These are phyloP conservation scores for Apogon talboti DNA, from an alignment of 2,797 vertebrate species.

Conservation along the genomic window DNA sequence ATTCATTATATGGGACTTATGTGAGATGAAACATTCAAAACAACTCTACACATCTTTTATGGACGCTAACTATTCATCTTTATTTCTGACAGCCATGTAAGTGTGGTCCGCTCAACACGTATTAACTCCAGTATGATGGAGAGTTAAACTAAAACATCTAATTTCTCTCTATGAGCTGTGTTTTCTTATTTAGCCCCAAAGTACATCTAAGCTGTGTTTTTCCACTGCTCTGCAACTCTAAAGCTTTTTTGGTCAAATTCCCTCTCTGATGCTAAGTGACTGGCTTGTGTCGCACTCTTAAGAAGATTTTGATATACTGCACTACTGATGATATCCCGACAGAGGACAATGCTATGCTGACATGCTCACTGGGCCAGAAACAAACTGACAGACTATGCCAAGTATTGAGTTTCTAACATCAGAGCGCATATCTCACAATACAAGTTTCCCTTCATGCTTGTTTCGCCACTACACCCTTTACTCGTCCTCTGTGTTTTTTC, in stretches of 20 bases:
- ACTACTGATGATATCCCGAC: slow-evolving; percentile 70
- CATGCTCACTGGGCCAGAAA: slow-evolving; percentile 79
- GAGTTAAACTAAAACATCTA: slow-evolving; percentile 36
- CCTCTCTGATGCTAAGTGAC: slow-evolving; percentile 46
- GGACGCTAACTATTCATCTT: slow-evolving; percentile 33
- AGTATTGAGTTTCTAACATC: slow-evolving; percentile 81
- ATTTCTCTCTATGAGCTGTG: slow-evolving; percentile 27
- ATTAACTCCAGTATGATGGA: slow-evolving; percentile 19
- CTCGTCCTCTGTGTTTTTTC: slow-evolving; percentile 56
- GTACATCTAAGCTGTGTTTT: slow-evolving; percentile 16
- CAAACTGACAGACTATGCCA: slow-evolving; percentile 77
- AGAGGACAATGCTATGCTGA: slow-evolving; percentile 74
- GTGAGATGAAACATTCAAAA: slow-evolving; percentile 59
- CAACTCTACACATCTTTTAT: slow-evolving; percentile 46
- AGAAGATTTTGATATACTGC: slow-evolving; percentile 69
- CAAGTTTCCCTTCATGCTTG: slow-evolving; percentile 75
- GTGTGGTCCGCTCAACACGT: slow-evolving; percentile 33
- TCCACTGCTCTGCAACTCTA: slow-evolving; percentile 20
- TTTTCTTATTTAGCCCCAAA: slow-evolving; percentile 39
- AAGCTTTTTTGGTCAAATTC: slow-evolving; percentile 29
- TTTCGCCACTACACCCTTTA: slow-evolving; percentile 74
- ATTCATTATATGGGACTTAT: slow-evolving; percentile 65
- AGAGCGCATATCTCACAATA: slow-evolving; percentile 75
- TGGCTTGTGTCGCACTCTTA: slow-evolving; percentile 59
- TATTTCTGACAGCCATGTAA: slow-evolving; percentile 51